A percentile compares a stretch with the other conserved stretches of the same genome.
Evolutionary conservation across 2,888 invertebrate genomes (phyloP).

Genomic region (Folsomia manolachei): DNA sequence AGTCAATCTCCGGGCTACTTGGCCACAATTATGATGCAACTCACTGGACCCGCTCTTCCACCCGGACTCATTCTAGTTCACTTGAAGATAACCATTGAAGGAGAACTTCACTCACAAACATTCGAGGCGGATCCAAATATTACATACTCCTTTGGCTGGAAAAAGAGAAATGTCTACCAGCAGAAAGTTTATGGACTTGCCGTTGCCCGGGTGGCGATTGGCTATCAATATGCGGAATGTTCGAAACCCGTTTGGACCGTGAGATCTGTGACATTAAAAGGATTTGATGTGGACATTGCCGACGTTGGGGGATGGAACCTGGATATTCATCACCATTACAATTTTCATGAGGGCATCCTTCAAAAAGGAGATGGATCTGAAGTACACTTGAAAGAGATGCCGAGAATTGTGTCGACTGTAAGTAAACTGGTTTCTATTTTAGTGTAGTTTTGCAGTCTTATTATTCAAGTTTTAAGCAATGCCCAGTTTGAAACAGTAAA

Average conservation of each 20-base stretch:
- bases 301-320: slow-evolving; percentile 98
- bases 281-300: slow-evolving; percentile 93
- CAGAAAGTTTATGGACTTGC: slow-evolving; percentile 89
- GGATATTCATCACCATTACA: slow-evolving; percentile 97
- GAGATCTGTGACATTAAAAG: slow-evolving; percentile 87
- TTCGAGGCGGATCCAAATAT: slow-evolving; percentile 96
- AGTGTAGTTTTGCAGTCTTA: too few species aligned
- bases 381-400: slow-evolving; percentile 83
- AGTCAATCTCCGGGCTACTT: slow-evolving; percentile 91
- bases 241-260: slow-evolving; percentile 88
- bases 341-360: slow-evolving; percentile 95
- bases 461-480: too few species aligned
- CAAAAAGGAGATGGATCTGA: slow-evolving; percentile 97
- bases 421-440: too few species aligned
- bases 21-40: slow-evolving; percentile 85
- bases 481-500: too few species aligned
- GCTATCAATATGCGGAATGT: slow-evolving; percentile 90
- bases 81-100: slow-evolving; percentile 88
- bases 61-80: slow-evolving; percentile 81
- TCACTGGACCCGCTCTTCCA: slow-evolving; percentile 77
- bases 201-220: slow-evolving; percentile 79
- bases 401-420: slow-evolving; percentile 53
- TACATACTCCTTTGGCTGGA: slow-evolving; percentile 96
- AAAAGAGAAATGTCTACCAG: slow-evolving; percentile 87
- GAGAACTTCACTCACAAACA: slow-evolving; percentile 82